Evolutionary conservation across 2,888 invertebrate species (phyloP), one percentile per base, ranked within the genome.

Genomic region (Trimorus sp.): DNA sequence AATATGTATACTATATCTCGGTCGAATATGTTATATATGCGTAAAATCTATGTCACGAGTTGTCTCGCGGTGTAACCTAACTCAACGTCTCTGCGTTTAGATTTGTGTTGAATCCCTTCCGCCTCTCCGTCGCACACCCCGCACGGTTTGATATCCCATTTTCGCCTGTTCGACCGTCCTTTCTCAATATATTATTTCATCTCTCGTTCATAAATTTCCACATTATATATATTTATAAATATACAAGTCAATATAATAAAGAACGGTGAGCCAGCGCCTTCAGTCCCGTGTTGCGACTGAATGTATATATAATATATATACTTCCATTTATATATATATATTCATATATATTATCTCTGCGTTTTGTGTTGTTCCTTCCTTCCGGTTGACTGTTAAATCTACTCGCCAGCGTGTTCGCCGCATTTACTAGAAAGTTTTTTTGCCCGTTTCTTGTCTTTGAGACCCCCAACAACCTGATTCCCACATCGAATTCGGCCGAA

Each of bases 191-290:
- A 86, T 84, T 79, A 82, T 85, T 78, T 83, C 88, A 79, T 86
- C 12, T 9, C 12, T 45, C 74, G 82, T 88, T 87, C 88, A 87
- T 89, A 86, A 85, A 86, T 85, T 88, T 89, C 86, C 87, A 86
- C 84, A 45, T 79, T 79, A 71, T 83, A 88, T 91, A 91, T 91
- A 26, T 26, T 90, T 91, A 91, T 91, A 91, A 91, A 91, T 91
- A 89, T 91, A 91, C 90, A 91, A 89, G 88, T 90, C 86, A 87
- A 89, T 85, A 85, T 88, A 86, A 88, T 85, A 82, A 89, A 89
- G 88, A 89, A 86, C 87, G 88, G 85, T 89, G 88, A 89, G 87
- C 88, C 88, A 89, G 87, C 87, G 88, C 87, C 86, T 88, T 83
- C 85, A 85, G 84, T 81, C 85, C 85, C 84, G 78, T 87, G 85